A percentile compares a stretch with the other conserved stretches of the same genome.
Evolutionary conservation across 2,113 vertebrate species (phyloP).

Genomic region (Accipiter cooperii): DNA sequence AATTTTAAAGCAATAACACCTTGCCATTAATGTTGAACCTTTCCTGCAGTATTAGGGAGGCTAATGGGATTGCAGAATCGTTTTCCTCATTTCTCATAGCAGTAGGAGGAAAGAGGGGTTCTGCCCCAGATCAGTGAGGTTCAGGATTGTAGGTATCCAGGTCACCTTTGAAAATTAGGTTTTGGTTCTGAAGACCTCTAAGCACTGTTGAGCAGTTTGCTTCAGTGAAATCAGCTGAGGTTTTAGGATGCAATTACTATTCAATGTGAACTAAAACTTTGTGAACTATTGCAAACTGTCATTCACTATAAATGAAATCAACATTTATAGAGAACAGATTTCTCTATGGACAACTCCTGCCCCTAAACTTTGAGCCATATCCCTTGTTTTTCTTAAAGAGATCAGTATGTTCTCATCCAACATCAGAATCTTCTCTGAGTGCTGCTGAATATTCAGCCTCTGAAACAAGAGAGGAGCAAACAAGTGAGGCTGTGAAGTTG

Average conservation of each 20-base stretch:
- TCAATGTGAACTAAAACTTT: neutral
- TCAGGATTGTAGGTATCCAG: neutral
- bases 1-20: fast-evolving
- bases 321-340: neutral
- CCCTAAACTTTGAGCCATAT: neutral
- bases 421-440: neutral
- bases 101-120: neutral
- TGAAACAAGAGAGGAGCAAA: neutral
- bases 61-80: neutral
- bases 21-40: fast-evolving
- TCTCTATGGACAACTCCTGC: neutral
- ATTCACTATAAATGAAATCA: neutral
- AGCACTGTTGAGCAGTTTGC: neutral
- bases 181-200: neutral
- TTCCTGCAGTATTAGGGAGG: neutral
- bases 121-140: neutral
- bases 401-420: neutral
- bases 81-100: neutral
- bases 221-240: neutral
- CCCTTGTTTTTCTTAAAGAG: neutral
- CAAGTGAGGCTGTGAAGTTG: neutral
- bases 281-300: neutral
- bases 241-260: neutral
- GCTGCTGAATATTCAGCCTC: neutral
- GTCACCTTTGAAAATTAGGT: neutral